Conservation (phyloP, 2,113 vertebrate genomes). For the Dryoscopus gambensis region DNA sequence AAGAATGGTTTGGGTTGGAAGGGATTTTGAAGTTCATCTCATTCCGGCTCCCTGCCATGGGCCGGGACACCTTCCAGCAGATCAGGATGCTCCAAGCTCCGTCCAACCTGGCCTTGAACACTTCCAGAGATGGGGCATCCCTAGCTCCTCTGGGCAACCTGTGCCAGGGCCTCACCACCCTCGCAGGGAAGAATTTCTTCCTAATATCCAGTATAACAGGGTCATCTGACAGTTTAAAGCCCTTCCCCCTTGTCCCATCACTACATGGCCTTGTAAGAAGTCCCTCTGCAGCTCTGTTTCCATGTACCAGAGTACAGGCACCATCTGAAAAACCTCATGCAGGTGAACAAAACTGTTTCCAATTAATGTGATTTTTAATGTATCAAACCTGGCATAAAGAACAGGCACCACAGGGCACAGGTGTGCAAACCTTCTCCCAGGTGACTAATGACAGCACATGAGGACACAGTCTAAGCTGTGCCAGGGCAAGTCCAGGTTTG, state of each 20-base stretch:
- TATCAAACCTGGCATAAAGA: rapidly evolving
- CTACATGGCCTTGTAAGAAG: neutral
- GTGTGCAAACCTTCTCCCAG: neutral
- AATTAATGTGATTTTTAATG: rapidly evolving
- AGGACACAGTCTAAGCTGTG: neutral
- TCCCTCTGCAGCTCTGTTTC: neutral
- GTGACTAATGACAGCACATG: rapidly evolving
- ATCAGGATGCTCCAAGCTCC: rapidly evolving
- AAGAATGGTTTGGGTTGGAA: neutral
- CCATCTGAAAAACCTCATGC: rapidly evolving
- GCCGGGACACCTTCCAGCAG: rapidly evolving
- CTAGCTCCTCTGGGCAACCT: neutral
- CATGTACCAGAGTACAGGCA: neutral
- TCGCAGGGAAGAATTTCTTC: neutral
- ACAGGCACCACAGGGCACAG: neutral
- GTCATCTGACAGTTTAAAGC: neutral
- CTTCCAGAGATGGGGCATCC: neutral
- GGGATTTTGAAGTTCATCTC: neutral
- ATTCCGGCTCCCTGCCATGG: neutral
- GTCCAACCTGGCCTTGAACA: neutral
- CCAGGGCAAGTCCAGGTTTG: neutral
- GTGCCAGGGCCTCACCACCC: neutral
- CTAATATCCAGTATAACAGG: neutral
- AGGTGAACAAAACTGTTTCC: neutral
- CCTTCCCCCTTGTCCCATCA: neutral